phyloP scores from a whole-genome alignment of 2,797 vertebrate species.

The Coregonus sp. region DNA sequence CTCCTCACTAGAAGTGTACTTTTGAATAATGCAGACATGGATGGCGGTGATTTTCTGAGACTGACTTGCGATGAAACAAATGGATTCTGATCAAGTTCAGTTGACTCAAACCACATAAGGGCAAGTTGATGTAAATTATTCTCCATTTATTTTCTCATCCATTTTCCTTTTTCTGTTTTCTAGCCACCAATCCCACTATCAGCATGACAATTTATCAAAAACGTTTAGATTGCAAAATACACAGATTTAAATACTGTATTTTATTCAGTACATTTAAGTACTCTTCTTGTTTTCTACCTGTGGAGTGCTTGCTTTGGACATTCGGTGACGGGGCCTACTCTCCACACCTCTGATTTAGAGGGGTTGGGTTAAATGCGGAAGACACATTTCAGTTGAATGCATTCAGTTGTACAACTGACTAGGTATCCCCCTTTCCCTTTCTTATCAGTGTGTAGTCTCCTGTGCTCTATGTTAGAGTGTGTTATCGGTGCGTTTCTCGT shows the following conservation, averaged over 20 bases:
- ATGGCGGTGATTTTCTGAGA: conserved; percentile 17
- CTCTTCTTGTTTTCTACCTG: conserved; percentile 62
- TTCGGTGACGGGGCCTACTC: conserved; percentile 44
- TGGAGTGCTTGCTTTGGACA: conserved; percentile 58
- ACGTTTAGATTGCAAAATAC: conserved; percentile 38
- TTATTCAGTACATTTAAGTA: conserved; percentile 50
- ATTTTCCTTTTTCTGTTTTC: conserved; percentile 30
- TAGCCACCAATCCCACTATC: conserved; percentile 31
- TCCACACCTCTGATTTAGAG: too few relatives aligned
- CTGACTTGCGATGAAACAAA: conserved; percentile 2
- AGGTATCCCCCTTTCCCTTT: too few relatives aligned
- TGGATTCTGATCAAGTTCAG: conserved; percentile 36
- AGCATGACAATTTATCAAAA: conserved; percentile 39
- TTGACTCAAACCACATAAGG: conserved; percentile 36
- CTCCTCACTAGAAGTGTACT: conserved; percentile 71
- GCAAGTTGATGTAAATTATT: conserved; percentile 33
- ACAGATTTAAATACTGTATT: conserved; percentile 22
- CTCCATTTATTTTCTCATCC: conserved; percentile 3
- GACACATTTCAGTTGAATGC: too few relatives aligned
- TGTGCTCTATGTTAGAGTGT: conserved; percentile 99
- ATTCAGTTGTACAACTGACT: too few relatives aligned
- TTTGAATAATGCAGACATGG: conserved; percentile 45
- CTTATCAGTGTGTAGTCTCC: conserved; percentile 52
- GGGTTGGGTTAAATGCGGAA: too few relatives aligned
- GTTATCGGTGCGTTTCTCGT: conserved; percentile 87